Base-by-base conservation (phyloP, 2,797 vertebrate species). In the Poeciliopsis gracilis region DNA sequence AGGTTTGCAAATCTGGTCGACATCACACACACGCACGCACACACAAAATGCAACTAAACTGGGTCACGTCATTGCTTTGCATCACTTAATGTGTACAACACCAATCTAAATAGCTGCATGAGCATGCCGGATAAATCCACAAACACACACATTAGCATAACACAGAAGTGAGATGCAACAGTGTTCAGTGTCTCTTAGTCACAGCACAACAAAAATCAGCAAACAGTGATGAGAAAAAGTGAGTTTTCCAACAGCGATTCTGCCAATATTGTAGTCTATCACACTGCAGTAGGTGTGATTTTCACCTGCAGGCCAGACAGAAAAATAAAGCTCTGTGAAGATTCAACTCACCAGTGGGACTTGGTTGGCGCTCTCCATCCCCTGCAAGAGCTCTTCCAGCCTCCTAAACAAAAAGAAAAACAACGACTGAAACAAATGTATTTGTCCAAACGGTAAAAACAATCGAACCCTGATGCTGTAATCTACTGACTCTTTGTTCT, bases 221-320 rank as follows among this genome's bases (percentile, higher is more conserved):
- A 82, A 78, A 87, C 10, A 78, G 12, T 23, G 76, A 43, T 28
- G 45, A 63, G 71, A 77, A 86, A 77, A 78, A 61, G 36, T 41
- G 69, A 79, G 46, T 66, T 76, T 69, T 46, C 51, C 67, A 77
- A 38, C 76, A 81, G 79, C 67, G 69, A 36, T 66, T 72, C 15
- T 78, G 78, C 57, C 86, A 4, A 2, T 77, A 25, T 53, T 77
- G 67, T 45, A 59, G 75, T 85, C 73, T 81, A 73, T 73, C 71
- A 49, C 72, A 80, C 74, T 79, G 77, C 80, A 75, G 74, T 76
- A 81, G 83, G 86, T 83, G 89, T 93, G 92, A 93, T 90, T 90
- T 93, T 91, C 94, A 92, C 89, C 94, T 95, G 91, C 93, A 95
- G 94, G 91, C 83, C 84, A 82, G 49, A 69, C 77, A 75, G 81